Evolutionary conservation across 2,113 vertebrate species (phyloP).

Genomic region (Heliornis fulica): DNA sequence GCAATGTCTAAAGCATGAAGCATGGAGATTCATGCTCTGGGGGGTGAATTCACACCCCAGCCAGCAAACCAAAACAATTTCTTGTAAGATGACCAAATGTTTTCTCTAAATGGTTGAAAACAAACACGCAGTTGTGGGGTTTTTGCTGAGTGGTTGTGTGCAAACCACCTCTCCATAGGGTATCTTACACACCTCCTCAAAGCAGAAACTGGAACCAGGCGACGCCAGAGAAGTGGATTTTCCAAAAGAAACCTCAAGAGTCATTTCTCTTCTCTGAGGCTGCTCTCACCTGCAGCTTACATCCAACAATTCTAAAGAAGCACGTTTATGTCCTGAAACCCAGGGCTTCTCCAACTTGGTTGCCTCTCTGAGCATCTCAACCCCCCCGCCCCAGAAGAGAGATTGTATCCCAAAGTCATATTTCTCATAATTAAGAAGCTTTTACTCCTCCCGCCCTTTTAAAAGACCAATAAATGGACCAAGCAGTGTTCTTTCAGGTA

Average conservation of each 20-base stretch:
- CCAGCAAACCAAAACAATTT: not conserved
- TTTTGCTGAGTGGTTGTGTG: not conserved
- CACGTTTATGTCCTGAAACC: not conserved
- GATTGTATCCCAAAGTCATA: not conserved
- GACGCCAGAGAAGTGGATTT: not conserved
- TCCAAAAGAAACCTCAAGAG: not conserved
- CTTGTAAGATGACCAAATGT: not conserved
- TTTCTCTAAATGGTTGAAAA: not conserved
- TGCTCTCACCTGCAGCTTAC: not conserved
- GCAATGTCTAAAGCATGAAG: rapidly evolving
- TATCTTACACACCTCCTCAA: not conserved
- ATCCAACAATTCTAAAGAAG: not conserved
- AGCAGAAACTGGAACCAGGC: rapidly evolving
- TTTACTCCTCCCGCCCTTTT: conserved; percentile 38
- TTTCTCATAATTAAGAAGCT: not conserved
- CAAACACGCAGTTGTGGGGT: not conserved
- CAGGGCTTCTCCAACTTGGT: not conserved
- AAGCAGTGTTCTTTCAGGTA: not conserved
- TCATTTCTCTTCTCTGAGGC: not conserved
- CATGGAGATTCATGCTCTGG: not conserved
- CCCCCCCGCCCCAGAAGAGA: not conserved
- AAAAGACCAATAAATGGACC: conserved; percentile 1
- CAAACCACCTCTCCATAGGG: not conserved
- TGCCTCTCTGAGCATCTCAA: not conserved
- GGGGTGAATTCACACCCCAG: not conserved